Conservation (phyloP, 2,888 invertebrate genomes). For the Tortricodes alternella region DNA sequence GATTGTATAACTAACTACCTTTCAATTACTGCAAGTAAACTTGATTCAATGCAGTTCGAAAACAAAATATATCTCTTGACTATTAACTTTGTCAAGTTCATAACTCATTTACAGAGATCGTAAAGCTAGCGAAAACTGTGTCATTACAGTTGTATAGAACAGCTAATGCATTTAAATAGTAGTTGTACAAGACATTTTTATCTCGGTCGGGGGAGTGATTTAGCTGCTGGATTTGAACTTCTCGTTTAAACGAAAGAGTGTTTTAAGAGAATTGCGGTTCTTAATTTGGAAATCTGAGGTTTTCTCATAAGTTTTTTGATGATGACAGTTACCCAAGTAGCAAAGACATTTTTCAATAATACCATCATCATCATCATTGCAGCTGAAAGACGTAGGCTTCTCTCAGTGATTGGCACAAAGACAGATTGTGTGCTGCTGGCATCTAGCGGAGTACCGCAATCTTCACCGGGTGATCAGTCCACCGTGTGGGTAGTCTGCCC, state of each 20-base stretch:
- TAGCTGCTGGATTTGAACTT: conserved; percentile 10
- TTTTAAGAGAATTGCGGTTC: background rate
- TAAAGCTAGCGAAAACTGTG: conserved; percentile 3
- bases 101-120: conserved; percentile 16
- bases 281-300: background rate
- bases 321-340: too few species aligned
- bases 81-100: background rate
- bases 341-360: too few species aligned
- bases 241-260: conserved; percentile 2
- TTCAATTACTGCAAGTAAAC: too few species aligned
- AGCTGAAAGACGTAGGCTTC: too few species aligned
- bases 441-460: too few species aligned
- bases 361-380: too few species aligned
- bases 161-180: conserved; percentile 27
- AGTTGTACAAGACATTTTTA: conserved; percentile 20
- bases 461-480: too few species aligned
- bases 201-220: conserved; percentile 19
- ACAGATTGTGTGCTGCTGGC: too few species aligned
- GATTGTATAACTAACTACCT: too few species aligned
- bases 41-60: background rate
- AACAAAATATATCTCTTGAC: background rate
- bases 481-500: too few species aligned
- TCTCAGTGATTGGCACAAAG: too few species aligned
- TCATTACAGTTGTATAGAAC: background rate
- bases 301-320: too few species aligned